Evolutionary conservation across 2,888 invertebrate genomes (phyloP), one percentile per base, ranked within the genome.

Genomic region (Rhimphoctona megacephalus): DNA sequence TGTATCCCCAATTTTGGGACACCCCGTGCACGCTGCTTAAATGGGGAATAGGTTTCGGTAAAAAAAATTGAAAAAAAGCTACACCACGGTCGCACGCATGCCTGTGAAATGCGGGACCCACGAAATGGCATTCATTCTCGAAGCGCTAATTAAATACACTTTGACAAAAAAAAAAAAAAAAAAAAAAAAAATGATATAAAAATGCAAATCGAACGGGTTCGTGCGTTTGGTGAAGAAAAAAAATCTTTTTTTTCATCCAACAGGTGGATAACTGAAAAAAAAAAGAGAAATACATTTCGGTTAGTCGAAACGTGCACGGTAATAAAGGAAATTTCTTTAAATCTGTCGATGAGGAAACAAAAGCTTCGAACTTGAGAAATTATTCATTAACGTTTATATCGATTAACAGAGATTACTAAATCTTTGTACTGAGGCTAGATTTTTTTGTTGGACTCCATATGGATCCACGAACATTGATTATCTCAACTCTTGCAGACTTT

Each of bases 61-160:
- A 33, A 72, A 25, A 43, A 49, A 30, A n/a, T 1, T n/a, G 9
- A 6, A 72, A 72, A 52, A 72, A 72, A 72, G 17, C 25, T 11
- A 22, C 52, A n/a, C 67, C 30, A 61, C 25, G 61, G 61, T 61
- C 61, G 39, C 43, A n/a, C 54, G 46, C 25, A 19, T 25, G 46
- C 61, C 81, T 73, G 49, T 43, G 82, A 85, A 82, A 82, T 79
- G 61, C 74, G 22, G 67, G 74, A 78, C 72, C 30, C 49, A 52
- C 73, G 43, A 25, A 52, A 61, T 76, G 74, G 69, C 76, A 85
- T 61, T 33, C 70, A 79, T 54, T 64, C 46, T 39, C 69, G 49
- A 19, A 30, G n/a, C 30, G 39, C 14, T 69, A 39, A 52, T 66
- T 54, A 54, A 36, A 25, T 25, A 54, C 67, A 52, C 52, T 46